A percentile compares a stretch with the other conserved stretches of the same genome.
Evolutionary conservation across 2,888 invertebrate genomes (phyloP).

Genomic region (Rugalucina vietnamica): DNA sequence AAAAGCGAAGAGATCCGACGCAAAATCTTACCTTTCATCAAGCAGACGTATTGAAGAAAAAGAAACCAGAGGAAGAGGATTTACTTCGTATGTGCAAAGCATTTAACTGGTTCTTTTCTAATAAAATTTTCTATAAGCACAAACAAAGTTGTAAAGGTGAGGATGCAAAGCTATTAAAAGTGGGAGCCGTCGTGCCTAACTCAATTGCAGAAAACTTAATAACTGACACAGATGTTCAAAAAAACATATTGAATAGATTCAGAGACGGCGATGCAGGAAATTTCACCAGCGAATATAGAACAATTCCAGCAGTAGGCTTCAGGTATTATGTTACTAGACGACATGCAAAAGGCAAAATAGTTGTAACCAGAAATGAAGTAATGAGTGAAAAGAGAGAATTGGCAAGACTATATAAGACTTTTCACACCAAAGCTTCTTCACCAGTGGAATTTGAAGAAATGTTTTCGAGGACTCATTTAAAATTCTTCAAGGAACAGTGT

Average conservation of each 20-base stretch:
- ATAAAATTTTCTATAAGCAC: slow-evolving; percentile 32
- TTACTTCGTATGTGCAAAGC: slow-evolving; percentile 29
- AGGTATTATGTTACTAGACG: slow-evolving; percentile 28
- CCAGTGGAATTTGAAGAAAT: slow-evolving; percentile 13
- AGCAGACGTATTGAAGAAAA: slow-evolving; percentile 19
- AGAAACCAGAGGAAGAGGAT: slow-evolving; percentile 31
- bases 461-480: slow-evolving; percentile 22
- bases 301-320: slow-evolving; percentile 18
- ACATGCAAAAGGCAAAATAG: slow-evolving; percentile 27
- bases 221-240: slow-evolving; percentile 23
- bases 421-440: background rate
- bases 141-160: slow-evolving; percentile 3
- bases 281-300: background rate
- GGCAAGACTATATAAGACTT: slow-evolving; percentile 21
- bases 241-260: slow-evolving; percentile 28
- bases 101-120: slow-evolving; percentile 26
- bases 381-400: slow-evolving; percentile 51
- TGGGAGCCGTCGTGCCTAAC: slow-evolving; percentile 5
- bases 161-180: slow-evolving; percentile 12
- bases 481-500: slow-evolving; percentile 9
- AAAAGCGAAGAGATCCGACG: too few relatives aligned
- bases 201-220: too few relatives aligned
- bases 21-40: too few relatives aligned
- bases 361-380: slow-evolving; percentile 33
- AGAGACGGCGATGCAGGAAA: slow-evolving; percentile 24